Percentiles rank a stretch among this genome's conserved stretches.
phyloP scores from a whole-genome alignment of 2,113 vertebrate species.

The Chloropsis hardwickii region DNA sequence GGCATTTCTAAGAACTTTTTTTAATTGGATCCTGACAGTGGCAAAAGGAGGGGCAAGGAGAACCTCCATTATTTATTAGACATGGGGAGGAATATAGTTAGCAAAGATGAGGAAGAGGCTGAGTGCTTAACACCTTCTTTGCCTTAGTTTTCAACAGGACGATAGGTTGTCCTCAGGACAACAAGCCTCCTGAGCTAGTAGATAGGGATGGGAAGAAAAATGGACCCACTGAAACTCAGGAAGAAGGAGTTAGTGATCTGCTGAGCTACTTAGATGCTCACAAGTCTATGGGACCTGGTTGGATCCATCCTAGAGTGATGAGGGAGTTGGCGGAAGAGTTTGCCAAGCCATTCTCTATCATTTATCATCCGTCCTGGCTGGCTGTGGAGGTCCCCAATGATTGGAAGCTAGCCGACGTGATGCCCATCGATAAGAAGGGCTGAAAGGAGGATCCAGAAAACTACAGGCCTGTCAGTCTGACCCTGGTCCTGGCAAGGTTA shows the following conservation, averaged over 20 bases:
- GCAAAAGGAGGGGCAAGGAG: background rate
- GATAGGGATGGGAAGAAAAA: background rate
- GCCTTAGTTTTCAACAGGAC: background rate
- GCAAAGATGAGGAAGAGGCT: background rate
- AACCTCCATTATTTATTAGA: background rate
- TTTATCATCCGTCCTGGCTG: background rate
- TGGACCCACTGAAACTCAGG: background rate
- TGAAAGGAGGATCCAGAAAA: background rate
- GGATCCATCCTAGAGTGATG: too few relatives aligned
- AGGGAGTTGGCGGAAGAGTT: background rate
- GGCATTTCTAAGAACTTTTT: background rate
- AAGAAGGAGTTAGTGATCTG: background rate
- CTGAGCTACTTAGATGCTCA: background rate
- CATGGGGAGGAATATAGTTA: background rate
- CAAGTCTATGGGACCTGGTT: accelerated
- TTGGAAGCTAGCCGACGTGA: background rate
- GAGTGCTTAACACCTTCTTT: background rate
- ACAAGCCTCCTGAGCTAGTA: background rate
- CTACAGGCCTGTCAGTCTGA: background rate
- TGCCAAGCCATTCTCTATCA: background rate
- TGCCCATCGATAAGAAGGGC: background rate
- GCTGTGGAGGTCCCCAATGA: background rate
- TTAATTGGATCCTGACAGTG: background rate
- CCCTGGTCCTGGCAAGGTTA: background rate
- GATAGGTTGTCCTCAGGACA: background rate